A percentile compares a stretch with the other conserved stretches of the same genome.
phyloP scores from a whole-genome alignment of 2,113 vertebrate species.

The Nymphicus hollandicus region DNA sequence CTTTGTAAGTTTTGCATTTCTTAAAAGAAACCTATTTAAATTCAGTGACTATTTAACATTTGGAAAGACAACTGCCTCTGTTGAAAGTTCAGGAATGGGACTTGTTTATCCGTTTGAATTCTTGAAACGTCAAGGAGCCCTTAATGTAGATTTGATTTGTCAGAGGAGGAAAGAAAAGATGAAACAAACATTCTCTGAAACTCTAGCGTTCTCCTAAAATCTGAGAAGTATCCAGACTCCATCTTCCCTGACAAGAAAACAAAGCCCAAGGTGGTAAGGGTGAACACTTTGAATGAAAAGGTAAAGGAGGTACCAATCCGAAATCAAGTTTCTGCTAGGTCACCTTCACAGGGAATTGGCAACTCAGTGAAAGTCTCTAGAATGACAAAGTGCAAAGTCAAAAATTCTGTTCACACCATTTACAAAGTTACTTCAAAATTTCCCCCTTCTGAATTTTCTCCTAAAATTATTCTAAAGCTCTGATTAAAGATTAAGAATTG shows the following conservation, averaged over 20 bases:
- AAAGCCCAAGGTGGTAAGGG: not conserved
- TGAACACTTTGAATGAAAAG: not conserved
- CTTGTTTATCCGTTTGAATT: conserved; percentile 25
- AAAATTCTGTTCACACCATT: not conserved
- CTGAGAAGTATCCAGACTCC: not conserved
- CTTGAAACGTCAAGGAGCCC: not conserved
- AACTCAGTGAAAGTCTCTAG: not conserved
- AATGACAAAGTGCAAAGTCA: not conserved
- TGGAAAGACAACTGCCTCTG: not conserved
- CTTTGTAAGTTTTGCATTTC: not conserved
- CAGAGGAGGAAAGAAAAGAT: not conserved
- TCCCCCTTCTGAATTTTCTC: not conserved
- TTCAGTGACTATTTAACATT: conserved; percentile 1
- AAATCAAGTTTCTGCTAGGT: not conserved
- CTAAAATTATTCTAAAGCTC: not conserved
- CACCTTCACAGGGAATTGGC: not conserved
- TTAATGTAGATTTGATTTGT: not conserved
- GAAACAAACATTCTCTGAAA: not conserved
- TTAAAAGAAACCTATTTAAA: not conserved
- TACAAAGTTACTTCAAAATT: not conserved
- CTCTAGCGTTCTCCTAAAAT: not conserved
- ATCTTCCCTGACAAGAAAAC: not conserved
- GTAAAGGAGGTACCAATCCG: not conserved
- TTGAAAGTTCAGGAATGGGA: not conserved
- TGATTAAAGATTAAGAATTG: not conserved